A percentile compares a stretch with the other conserved stretches of the same genome.
phyloP scores from a whole-genome alignment of 2,888 invertebrate species.

The Acanthosoma haemorrhoidale region DNA sequence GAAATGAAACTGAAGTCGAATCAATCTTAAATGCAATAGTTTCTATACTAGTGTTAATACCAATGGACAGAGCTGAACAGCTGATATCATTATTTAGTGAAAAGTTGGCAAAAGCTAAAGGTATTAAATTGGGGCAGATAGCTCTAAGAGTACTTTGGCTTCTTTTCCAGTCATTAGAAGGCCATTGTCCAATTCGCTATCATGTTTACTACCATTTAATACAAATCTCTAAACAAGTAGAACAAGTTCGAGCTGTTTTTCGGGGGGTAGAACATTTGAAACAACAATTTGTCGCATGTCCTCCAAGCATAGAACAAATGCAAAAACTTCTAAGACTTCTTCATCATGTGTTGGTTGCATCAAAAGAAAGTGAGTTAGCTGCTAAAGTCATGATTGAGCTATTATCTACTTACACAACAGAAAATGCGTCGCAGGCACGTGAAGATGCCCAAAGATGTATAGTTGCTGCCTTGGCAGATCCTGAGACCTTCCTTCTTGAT shows the following conservation, averaged over 20 bases:
- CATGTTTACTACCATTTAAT: conserved; percentile 89
- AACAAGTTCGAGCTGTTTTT: conserved; percentile 78
- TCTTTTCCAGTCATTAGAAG: conserved; percentile 84
- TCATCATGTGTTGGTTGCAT: conserved; percentile 81
- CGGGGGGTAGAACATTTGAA: conserved; percentile 77
- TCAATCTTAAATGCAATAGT: conserved; percentile 92
- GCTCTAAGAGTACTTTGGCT: conserved; percentile 56
- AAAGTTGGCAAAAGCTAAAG: conserved; percentile 81
- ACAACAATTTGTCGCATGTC: conserved; percentile 70
- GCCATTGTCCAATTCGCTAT: conserved; percentile 76
- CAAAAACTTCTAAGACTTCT: conserved; percentile 83
- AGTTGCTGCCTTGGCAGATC: conserved; percentile 89
- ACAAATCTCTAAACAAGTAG: conserved; percentile 80
- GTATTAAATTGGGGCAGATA: conserved; percentile 49
- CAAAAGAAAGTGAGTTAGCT: conserved; percentile 84
- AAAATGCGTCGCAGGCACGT: conserved; percentile 92
- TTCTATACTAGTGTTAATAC: conserved; percentile 88
- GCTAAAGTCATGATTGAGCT: conserved; percentile 96
- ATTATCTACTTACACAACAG: conserved; percentile 91
- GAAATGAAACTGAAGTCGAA: conserved; percentile 73
- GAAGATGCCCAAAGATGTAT: conserved; percentile 97
- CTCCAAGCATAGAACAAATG: conserved; percentile 81
- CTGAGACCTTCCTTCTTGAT: conserved; percentile 90
- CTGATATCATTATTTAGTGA: conserved; percentile 87
- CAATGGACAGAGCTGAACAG: conserved; percentile 79